Evolutionary conservation across 30 jellyfish, hydroid and myxozoan species (phyloP).

Genomic region (Morbakka virulenta): DNA sequence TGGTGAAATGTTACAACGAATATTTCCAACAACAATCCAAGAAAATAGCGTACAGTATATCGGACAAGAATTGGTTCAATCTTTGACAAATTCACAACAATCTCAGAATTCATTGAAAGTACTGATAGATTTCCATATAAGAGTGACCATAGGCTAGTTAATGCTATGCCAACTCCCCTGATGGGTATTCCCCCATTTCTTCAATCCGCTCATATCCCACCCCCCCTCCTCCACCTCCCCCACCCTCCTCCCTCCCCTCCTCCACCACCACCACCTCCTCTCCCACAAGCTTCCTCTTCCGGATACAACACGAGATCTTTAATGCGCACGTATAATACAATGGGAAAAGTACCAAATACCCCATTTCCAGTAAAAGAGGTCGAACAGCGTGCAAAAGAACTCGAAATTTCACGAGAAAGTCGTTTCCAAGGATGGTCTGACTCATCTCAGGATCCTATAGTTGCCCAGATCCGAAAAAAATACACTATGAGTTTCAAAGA

Average conservation of each 20-base stretch:
- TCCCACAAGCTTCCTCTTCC: slow-evolving; percentile 58
- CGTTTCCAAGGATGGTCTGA: slow-evolving; percentile 15
- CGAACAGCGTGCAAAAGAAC: slow-evolving; percentile 52
- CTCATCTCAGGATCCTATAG: slow-evolving; percentile 44
- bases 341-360: neutral
- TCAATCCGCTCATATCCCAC: slow-evolving; percentile 51
- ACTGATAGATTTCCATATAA: neutral
- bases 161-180: slow-evolving; percentile 70
- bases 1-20: neutral
- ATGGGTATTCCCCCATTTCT: slow-evolving; percentile 36
- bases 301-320: neutral
- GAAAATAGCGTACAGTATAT: neutral
- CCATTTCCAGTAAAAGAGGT: slow-evolving; percentile 26
- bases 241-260: slow-evolving; percentile 76
- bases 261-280: slow-evolving; percentile 83
- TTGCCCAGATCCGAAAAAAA: slow-evolving; percentile 31
- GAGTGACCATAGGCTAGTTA: slow-evolving; percentile 22
- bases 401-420: slow-evolving; percentile 54
- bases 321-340: neutral
- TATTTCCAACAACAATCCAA: neutral
- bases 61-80: neutral
- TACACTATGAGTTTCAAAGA: neutral
- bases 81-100: neutral
- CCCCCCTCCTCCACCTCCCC: slow-evolving; percentile 81
- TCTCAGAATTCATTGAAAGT: neutral